Conservation (phyloP, 2,888 invertebrate genomes). For the Fissipunctia ypsillon region DNA sequence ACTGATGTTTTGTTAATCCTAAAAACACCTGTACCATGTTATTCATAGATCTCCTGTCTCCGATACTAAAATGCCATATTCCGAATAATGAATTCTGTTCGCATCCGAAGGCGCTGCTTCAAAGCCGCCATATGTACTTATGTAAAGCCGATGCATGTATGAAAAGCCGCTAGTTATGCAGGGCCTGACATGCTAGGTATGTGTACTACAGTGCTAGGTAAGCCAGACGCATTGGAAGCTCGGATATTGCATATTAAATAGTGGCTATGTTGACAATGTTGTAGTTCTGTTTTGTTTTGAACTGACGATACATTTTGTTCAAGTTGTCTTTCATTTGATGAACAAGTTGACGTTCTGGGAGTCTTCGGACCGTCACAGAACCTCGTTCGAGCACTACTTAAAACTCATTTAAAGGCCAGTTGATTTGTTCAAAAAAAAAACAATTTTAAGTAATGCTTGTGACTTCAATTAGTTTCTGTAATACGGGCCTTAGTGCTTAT, state of each 20-base stretch:
- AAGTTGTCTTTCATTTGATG: background rate
- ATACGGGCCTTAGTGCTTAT: too few species aligned
- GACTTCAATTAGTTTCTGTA: too few species aligned
- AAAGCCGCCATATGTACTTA: slow-evolving; percentile 51
- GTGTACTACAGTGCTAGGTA: slow-evolving; percentile 23
- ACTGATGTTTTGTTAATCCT: slow-evolving; percentile 31
- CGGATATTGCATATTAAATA: slow-evolving; percentile 47
- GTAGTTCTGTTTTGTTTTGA: slow-evolving; percentile 1
- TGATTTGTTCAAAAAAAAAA: too few species aligned
- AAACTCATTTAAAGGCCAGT: too few species aligned
- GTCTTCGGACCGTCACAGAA: too few species aligned
- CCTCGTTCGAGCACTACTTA: too few species aligned
- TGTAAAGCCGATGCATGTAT: slow-evolving; percentile 37
- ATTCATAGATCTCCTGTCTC: slow-evolving; percentile 29
- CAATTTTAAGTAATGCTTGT: too few species aligned
- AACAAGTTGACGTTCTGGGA: background rate
- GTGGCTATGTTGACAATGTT: slow-evolving; percentile 10
- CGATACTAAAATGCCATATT: slow-evolving; percentile 48
- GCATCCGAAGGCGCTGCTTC: slow-evolving; percentile 44
- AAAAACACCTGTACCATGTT: slow-evolving; percentile 26
- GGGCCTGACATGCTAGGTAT: slow-evolving; percentile 8
- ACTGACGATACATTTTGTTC: background rate
- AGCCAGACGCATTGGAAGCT: slow-evolving; percentile 26
- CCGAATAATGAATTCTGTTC: slow-evolving; percentile 52
- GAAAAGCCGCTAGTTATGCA: slow-evolving; percentile 50